These are phyloP conservation scores for Stenodema calcarata DNA, from an alignment of 2,888 invertebrate genomes.

Conservation along the genomic window DNA sequence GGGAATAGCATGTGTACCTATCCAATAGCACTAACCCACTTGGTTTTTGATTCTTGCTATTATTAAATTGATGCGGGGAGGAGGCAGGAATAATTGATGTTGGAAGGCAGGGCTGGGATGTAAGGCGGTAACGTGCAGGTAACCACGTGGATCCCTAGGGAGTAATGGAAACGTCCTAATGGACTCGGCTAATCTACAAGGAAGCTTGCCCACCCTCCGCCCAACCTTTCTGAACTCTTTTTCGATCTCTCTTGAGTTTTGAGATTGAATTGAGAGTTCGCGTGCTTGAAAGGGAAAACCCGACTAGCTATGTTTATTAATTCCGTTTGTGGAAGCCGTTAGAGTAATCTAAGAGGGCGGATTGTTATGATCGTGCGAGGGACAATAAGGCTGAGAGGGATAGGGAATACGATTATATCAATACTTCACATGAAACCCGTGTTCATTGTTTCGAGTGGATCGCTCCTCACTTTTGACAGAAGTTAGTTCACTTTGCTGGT, in stretches of 20 bases:
- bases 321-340: slow-evolving; percentile 47
- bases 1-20: slow-evolving; percentile 10
- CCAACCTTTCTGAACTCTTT: background rate
- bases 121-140: slow-evolving; percentile 38
- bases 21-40: background rate
- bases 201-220: background rate
- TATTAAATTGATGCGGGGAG: slow-evolving; percentile 25
- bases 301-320: slow-evolving; percentile 44
- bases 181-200: slow-evolving; percentile 36
- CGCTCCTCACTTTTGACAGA: background rate
- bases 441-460: background rate
- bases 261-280: slow-evolving; percentile 52
- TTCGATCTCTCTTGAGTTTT: slow-evolving; percentile 17
- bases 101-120: slow-evolving; percentile 15
- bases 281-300: slow-evolving; percentile 33
- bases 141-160: slow-evolving; percentile 28
- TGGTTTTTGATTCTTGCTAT: slow-evolving; percentile 21
- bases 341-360: slow-evolving; percentile 5
- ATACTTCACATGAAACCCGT: background rate
- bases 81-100: slow-evolving; percentile 8
- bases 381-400: background rate
- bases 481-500: background rate
- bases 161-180: slow-evolving; percentile 32
- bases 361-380: background rate
- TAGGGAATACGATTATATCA: background rate